Percentiles rank a stretch among this genome's conserved stretches.
Evolutionary conservation across 2,888 invertebrate genomes (phyloP).

Genomic region (Drosophila monieri): DNA sequence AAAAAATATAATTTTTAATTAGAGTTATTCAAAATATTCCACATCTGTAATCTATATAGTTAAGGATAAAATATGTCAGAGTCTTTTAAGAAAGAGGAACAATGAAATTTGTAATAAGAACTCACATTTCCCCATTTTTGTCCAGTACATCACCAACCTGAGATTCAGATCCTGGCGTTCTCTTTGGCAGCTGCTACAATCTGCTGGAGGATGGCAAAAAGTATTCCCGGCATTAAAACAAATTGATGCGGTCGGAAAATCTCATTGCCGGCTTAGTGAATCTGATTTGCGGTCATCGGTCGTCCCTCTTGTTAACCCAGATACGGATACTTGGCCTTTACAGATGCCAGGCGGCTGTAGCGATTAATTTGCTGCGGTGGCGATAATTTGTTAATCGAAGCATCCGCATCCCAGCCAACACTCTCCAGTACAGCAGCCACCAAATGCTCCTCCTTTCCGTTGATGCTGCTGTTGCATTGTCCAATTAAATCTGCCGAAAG

Average conservation of each 20-base stretch:
- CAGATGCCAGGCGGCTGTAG: constrained; percentile 58
- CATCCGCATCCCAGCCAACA: constrained; percentile 34
- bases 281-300: constrained; percentile 71
- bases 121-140: not conserved
- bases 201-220: constrained; percentile 58
- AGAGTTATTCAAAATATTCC: too few relatives aligned
- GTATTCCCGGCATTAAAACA: constrained; percentile 37
- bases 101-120: not conserved
- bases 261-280: constrained; percentile 69
- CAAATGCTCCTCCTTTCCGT: constrained; percentile 2
- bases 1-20: not conserved
- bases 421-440: constrained; percentile 12
- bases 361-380: constrained; percentile 70
- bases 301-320: constrained; percentile 66
- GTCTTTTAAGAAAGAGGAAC: too few relatives aligned
- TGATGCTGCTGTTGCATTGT: constrained; percentile 40
- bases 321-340: constrained; percentile 38
- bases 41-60: too few relatives aligned
- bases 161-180: constrained; percentile 27
- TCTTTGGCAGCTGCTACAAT: constrained; percentile 61
- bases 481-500: constrained; percentile 60
- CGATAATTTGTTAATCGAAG: constrained; percentile 72
- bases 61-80: too few relatives aligned
- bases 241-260: constrained; percentile 58
- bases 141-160: not conserved